Evolutionary conservation across 2,888 invertebrate species (phyloP).

Genomic region (Heliconius ethilla): DNA sequence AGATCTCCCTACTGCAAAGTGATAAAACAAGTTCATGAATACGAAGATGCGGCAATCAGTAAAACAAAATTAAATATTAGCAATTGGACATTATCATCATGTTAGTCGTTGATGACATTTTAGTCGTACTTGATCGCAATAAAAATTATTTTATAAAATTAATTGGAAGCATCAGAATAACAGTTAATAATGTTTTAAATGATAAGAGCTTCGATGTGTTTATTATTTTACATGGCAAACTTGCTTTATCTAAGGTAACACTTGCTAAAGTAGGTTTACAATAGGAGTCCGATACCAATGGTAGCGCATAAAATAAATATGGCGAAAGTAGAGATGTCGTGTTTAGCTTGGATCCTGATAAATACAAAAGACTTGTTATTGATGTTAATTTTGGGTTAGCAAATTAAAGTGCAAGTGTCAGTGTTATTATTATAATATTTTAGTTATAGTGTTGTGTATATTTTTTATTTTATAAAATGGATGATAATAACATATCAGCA

Average conservation of each 20-base stretch:
- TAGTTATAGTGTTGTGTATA: constrained; percentile 31
- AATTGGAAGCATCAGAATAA: background rate
- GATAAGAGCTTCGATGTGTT: background rate
- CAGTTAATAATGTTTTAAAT: background rate
- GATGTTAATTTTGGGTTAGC: constrained; percentile 28
- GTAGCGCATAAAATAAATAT: constrained; percentile 52
- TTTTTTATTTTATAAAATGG: constrained; percentile 57
- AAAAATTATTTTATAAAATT: background rate
- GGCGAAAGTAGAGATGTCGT: constrained; percentile 54
- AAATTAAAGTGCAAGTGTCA: constrained; percentile 21
- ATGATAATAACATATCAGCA: constrained; percentile 64
- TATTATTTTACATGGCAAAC: constrained; percentile 17
- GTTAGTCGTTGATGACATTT: no score
- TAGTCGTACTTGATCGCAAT: no score
- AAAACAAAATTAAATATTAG: no score
- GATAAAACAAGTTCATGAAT: no score
- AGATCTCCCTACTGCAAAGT: no score
- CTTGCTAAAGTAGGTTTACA: constrained; percentile 25
- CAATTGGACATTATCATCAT: no score
- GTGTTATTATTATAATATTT: constrained; percentile 13
- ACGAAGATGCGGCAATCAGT: no score
- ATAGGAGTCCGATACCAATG: constrained; percentile 27
- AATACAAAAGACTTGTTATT: constrained; percentile 32
- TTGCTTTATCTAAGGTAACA: constrained; percentile 21
- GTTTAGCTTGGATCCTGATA: constrained; percentile 46